These are phyloP conservation scores for Meleagris gallopavo DNA, from an alignment of 2,113 vertebrate genomes.

Conservation along the genomic window DNA sequence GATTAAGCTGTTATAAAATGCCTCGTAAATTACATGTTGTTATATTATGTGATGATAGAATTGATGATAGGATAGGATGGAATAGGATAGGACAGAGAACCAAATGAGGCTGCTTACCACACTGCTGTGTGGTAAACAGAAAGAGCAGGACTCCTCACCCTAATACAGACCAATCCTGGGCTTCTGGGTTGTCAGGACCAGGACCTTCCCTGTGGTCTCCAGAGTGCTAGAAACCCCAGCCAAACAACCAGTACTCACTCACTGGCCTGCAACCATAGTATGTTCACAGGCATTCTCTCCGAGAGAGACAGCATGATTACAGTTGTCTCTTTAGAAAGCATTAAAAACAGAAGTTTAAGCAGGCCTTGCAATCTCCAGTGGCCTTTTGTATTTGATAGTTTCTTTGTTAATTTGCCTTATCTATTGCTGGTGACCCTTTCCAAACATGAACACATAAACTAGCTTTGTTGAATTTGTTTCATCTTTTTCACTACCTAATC, in stretches of 20 bases:
- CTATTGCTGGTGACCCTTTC: background rate
- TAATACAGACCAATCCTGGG: background rate
- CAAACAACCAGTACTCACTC: background rate
- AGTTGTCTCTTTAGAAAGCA: background rate
- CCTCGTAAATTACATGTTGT: background rate
- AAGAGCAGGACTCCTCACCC: background rate
- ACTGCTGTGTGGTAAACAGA: background rate
- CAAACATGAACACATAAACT: background rate
- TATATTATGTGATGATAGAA: rapidly evolving
- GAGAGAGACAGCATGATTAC: background rate
- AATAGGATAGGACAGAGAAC: background rate
- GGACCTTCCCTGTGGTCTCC: background rate
- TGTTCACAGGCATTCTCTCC: background rate
- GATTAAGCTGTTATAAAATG: background rate
- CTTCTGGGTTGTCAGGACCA: background rate
- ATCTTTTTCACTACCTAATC: background rate
- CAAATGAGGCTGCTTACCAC: background rate
- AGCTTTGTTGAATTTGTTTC: background rate
- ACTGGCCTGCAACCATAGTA: background rate
- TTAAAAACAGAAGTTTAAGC: background rate
- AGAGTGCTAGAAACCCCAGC: background rate
- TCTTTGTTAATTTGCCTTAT: background rate
- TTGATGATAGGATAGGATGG: background rate
- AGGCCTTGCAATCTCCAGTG: background rate
- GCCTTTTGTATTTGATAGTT: background rate